Evolutionary conservation across 2,113 vertebrate genomes (phyloP).

Genomic region (Hemiscyllium ocellatum): DNA sequence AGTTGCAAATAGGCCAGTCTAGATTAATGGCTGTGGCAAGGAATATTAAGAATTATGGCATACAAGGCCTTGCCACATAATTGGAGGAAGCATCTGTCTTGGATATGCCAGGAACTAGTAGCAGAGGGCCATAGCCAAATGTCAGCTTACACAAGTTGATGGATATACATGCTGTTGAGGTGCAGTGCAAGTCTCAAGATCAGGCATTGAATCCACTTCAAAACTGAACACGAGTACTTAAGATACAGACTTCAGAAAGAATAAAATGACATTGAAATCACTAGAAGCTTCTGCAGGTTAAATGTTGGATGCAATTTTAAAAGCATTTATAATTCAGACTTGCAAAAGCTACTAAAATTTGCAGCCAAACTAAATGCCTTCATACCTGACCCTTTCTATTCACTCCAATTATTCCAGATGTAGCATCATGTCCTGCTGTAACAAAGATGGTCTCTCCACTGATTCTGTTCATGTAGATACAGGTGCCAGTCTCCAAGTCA

Average conservation of each 20-base stretch:
- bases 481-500: constrained; percentile 94
- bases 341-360: background rate
- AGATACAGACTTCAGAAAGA: no score
- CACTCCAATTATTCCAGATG: constrained; percentile 95
- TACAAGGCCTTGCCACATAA: background rate
- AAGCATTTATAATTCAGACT: background rate
- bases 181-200: background rate
- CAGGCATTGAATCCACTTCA: no score
- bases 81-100: background rate
- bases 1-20: background rate
- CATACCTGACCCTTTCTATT: constrained; percentile 96
- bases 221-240: no score
- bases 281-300: background rate
- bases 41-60: no score
- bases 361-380: background rate
- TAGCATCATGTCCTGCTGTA: constrained; percentile 91
- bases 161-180: background rate
- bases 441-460: constrained; percentile 98
- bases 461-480: constrained; percentile 98
- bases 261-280: background rate
- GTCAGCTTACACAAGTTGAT: background rate
- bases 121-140: background rate
- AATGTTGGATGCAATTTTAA: no score
- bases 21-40: background rate
- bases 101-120: background rate